Evolutionary conservation across 1,140 invertebrate genomes (phyloP).

Genomic region (Drosophila grimshawi): DNA sequence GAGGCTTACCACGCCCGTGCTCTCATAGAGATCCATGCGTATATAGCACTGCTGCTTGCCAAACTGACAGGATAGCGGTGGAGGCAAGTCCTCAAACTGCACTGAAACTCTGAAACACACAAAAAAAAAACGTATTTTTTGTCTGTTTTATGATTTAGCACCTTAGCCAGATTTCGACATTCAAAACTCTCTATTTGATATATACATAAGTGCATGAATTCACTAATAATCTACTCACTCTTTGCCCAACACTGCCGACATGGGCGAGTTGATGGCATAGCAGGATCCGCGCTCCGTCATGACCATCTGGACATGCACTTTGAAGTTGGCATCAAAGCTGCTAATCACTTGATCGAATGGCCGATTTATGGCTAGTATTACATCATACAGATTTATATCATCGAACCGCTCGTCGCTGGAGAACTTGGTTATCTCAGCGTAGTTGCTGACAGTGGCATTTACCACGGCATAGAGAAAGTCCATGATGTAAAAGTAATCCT

Average conservation of each 20-base stretch:
- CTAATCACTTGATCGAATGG: constrained; percentile 85
- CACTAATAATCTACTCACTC: constrained; percentile 50
- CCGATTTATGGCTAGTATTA: constrained; percentile 82
- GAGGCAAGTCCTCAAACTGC: constrained; percentile 52
- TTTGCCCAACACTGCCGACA: constrained; percentile 68
- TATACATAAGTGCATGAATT: too few species aligned
- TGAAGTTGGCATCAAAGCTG: constrained; percentile 80
- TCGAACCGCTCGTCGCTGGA: constrained; percentile 84
- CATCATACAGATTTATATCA: constrained; percentile 75
- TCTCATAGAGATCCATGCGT: constrained; percentile 79
- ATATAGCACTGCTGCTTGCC: constrained; percentile 82
- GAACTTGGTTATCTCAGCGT: constrained; percentile 83
- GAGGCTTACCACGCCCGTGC: constrained; percentile 65
- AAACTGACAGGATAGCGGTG: constrained; percentile 73
- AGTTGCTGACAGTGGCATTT: constrained; percentile 80
- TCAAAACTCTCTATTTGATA: too few species aligned
- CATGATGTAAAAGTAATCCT: constrained; percentile 83
- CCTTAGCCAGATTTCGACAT: too few species aligned
- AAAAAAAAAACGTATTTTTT: neutral
- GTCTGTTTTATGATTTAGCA: too few species aligned
- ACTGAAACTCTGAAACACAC: constrained; percentile 21
- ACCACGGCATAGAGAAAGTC: constrained; percentile 84
- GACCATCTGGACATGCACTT: constrained; percentile 84
- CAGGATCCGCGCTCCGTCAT: constrained; percentile 88
- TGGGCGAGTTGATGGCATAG: constrained; percentile 87